Percentiles rank a stretch among this genome's conserved stretches.
Evolutionary conservation across 2,797 vertebrate genomes (phyloP).

Genomic region (Acanthiza pusilla): DNA sequence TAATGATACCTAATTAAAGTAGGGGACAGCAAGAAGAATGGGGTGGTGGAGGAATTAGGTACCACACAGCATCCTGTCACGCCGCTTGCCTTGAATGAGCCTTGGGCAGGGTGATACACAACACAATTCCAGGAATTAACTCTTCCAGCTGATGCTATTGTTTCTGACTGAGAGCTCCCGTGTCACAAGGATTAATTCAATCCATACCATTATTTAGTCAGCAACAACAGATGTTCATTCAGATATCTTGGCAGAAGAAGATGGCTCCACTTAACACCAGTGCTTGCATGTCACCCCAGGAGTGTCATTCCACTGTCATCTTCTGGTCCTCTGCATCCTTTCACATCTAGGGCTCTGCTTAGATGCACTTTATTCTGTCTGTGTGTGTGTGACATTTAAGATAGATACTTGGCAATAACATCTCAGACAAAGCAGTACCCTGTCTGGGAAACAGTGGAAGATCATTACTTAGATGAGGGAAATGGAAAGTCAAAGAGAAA

Average conservation of each 20-base stretch:
- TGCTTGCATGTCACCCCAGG: neutral
- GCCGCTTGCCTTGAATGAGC: neutral
- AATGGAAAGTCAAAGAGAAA: neutral
- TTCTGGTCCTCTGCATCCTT: neutral
- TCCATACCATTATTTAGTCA: neutral
- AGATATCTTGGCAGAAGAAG: neutral
- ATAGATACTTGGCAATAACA: conserved; percentile 42
- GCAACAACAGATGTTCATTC: neutral
- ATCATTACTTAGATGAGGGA: conserved; percentile 35
- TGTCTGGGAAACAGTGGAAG: conserved; percentile 6
- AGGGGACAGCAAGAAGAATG: neutral
- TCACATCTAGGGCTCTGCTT: neutral
- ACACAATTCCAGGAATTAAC: neutral
- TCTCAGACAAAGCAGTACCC: neutral
- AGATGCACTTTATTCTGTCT: neutral
- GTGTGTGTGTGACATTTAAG: neutral
- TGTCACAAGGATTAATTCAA: neutral
- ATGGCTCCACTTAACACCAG: neutral
- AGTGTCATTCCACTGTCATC: neutral
- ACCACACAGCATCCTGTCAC: accelerated
- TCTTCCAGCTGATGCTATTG: conserved; percentile 12
- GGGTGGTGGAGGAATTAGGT: neutral
- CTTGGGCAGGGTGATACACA: neutral
- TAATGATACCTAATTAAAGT: neutral
- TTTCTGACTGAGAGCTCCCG: neutral